Evolutionary conservation across 2,797 vertebrate genomes (phyloP), one percentile per base, ranked within the genome.

Genomic region (Sebastes baramenuke): DNA sequence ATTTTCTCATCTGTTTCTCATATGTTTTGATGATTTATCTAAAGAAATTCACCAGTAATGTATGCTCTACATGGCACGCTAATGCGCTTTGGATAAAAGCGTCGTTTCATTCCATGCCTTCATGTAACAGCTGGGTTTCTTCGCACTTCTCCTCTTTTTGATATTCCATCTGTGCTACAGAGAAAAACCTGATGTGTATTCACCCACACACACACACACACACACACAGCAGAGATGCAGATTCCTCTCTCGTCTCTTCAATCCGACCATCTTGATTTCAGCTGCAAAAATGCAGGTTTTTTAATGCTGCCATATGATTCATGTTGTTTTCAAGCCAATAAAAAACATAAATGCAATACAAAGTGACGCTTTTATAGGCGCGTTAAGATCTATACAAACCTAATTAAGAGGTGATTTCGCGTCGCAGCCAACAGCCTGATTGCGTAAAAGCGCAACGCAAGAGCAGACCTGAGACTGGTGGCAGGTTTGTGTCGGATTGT

Each of bases 361-460:
- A 54, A 5, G 49, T 54, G 8, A n/a, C 49, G n/a, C 2, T 12
- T 1, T 18, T 14, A 11, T 13, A 20, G 36, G 3, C 29, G 56
- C 16, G 1, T 1, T 8, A 1, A 59, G 25, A 62, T 30, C 12
- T 13, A 1, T 38, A 22, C 2, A n/a, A 5, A 54, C 12, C 22
- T 25, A 5, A 16, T 58, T 2, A 24, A 52, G 42, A 14, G 46
- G 27, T 7, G 67, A 52, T 65, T 75, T 61, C 18, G 86, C 79
- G 42, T 81, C 61, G 54, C 73, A 74, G 80, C 58, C 76, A 11
- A 11, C 71, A 42, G 65, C 64, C 73, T 18, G 25, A 58, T 87
- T 83, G 93, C 88, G 92, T 92, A 94, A 93, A 94, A 87, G 89
- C 91, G 89, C 92, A 84, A 75, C 11, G 71, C 73, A 7, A 10